Conservation (phyloP, 2,888 invertebrate genomes). For the Diloba caeruleocephala region DNA sequence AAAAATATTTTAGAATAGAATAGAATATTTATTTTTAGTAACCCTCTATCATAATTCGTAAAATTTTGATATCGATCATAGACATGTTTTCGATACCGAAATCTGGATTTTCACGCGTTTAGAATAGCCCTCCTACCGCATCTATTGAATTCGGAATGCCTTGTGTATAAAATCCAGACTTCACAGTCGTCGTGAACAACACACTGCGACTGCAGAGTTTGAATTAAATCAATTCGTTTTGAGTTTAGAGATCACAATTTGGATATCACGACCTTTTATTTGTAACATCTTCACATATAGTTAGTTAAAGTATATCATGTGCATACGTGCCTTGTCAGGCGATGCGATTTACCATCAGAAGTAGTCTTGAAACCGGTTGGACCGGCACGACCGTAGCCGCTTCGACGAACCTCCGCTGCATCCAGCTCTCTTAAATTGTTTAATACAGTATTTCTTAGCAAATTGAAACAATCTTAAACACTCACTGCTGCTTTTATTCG, state of each 20-base stretch:
- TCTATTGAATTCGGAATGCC: background rate
- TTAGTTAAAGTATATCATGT: constrained; percentile 66
- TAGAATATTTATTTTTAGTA: no score
- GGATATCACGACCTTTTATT: constrained; percentile 51
- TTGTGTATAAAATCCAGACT: constrained; percentile 3
- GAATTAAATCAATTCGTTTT: constrained; percentile 33
- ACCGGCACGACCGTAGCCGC: constrained; percentile 74
- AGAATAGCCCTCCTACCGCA: no score
- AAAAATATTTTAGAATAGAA: no score
- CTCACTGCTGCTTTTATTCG: constrained; percentile 29
- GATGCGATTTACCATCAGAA: constrained; percentile 86
- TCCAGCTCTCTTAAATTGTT: constrained; percentile 72
- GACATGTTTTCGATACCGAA: no score
- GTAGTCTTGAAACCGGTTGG: constrained; percentile 83
- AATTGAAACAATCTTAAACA: constrained; percentile 68
- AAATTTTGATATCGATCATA: no score
- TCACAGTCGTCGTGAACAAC: constrained; percentile 3
- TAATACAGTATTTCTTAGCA: constrained; percentile 75
- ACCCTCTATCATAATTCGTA: no score
- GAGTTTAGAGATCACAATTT: constrained; percentile 46
- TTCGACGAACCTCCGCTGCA: constrained; percentile 74
- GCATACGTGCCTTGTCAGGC: constrained; percentile 79
- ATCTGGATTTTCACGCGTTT: no score
- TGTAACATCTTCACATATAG: constrained; percentile 52
- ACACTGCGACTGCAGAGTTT: constrained; percentile 3